phyloP scores from a whole-genome alignment of 2,113 vertebrate species.

The Fukomys damarensis region DNA sequence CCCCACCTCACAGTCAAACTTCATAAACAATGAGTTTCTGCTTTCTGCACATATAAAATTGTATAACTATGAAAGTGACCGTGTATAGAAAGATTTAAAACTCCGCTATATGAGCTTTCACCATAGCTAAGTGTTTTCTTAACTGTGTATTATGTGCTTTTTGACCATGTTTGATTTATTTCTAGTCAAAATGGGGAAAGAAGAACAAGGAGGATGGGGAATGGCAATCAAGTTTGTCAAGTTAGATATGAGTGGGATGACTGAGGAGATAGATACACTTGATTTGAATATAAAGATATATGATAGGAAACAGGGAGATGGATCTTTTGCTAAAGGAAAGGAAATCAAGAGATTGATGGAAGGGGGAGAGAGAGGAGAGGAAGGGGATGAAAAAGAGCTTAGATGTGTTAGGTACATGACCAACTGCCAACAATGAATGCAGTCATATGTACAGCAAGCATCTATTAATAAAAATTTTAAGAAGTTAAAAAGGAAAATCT shows the following conservation, averaged over 20 bases:
- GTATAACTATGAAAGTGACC: not conserved
- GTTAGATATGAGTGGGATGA: not conserved
- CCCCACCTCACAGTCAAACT: not conserved
- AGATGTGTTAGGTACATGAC: not conserved
- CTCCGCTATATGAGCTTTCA: not conserved
- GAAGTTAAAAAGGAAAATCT: not conserved
- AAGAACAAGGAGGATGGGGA: not conserved
- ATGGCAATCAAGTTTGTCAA: not conserved
- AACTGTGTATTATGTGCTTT: not conserved
- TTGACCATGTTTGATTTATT: slow-evolving; percentile 26
- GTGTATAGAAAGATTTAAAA: not conserved
- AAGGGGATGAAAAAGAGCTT: not conserved
- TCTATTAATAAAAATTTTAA: not conserved
- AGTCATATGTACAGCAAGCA: not conserved
- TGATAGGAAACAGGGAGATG: not conserved
- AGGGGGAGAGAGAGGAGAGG: not conserved
- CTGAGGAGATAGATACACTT: not conserved
- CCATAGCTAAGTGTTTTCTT: not conserved
- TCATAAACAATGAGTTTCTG: slow-evolving; percentile 14
- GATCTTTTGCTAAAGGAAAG: not conserved
- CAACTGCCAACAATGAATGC: not conserved
- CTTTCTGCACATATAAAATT: not conserved
- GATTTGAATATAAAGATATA: not conserved
- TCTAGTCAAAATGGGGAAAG: not conserved
- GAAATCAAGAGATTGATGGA: not conserved